These are phyloP conservation scores for Whitmania pigra DNA, from an alignment of 1,140 invertebrate genomes.

Conservation along the genomic window DNA sequence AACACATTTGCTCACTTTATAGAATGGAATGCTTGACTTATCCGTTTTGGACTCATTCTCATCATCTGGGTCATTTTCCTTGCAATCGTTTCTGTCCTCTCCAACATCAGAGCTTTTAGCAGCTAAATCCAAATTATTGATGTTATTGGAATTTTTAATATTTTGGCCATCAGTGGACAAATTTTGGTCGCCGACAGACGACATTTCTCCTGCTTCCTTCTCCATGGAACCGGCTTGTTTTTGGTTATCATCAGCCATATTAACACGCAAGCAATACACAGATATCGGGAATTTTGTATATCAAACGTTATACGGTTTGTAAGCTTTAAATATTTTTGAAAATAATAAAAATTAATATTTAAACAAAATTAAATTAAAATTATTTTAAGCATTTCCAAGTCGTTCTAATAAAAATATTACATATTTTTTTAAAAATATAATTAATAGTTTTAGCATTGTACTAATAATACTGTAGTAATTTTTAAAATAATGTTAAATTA, in stretches of 20 bases:
- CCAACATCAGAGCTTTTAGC: background rate
- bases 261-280: constrained; percentile 22
- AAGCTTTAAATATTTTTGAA: background rate
- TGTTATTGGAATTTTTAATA: background rate
- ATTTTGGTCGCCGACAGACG: background rate
- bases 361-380: background rate
- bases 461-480: too few species aligned
- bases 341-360: background rate
- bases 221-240: background rate
- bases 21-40: background rate
- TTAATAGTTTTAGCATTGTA: too few species aligned
- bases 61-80: background rate
- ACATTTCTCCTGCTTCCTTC: background rate
- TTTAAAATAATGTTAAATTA: too few species aligned
- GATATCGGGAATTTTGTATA: background rate
- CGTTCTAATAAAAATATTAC: too few species aligned
- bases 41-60: background rate
- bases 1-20: background rate
- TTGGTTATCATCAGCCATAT: constrained; percentile 18
- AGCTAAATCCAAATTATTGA: background rate
- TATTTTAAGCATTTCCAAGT: too few species aligned
- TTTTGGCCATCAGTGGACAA: constrained; percentile 1
- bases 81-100: constrained; percentile 15
- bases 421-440: too few species aligned
- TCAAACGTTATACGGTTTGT: background rate